phyloP scores from a whole-genome alignment of 2,113 vertebrate species.

The Anhinga anhinga region DNA sequence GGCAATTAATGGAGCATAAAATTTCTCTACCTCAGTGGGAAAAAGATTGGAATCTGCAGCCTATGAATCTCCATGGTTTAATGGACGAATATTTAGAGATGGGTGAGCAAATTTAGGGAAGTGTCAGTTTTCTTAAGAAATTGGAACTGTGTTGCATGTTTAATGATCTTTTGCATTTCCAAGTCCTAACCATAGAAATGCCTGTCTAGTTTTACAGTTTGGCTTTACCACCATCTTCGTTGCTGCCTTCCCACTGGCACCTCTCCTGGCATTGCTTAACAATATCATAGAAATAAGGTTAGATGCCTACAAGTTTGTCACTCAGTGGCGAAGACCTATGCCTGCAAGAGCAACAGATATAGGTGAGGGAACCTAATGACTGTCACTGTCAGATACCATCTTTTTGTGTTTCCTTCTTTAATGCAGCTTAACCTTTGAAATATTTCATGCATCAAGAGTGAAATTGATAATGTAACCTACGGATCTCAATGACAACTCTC shows the following conservation, averaged over 20 bases:
- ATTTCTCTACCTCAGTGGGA: constrained; percentile 94
- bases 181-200: background rate
- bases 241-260: constrained; percentile 95
- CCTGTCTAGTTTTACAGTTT: constrained; percentile 90
- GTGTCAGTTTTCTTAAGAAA: background rate
- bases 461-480: background rate
- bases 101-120: constrained; percentile 78
- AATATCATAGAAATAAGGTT: constrained; percentile 98
- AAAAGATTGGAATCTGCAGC: constrained; percentile 97
- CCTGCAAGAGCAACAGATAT: constrained; percentile 96
- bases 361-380: constrained; percentile 73
- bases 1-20: constrained; percentile 83
- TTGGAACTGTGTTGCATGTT: rapidly evolving
- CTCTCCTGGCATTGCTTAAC: constrained; percentile 94
- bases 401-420: background rate
- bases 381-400: background rate
- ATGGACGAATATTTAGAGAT: constrained; percentile 98
- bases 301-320: constrained; percentile 99
- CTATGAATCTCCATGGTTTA: constrained; percentile 95
- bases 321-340: constrained; percentile 95
- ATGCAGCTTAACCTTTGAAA: background rate
- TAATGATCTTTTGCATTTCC: background rate
- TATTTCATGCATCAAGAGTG: background rate
- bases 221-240: constrained; percentile 99
- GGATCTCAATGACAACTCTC: background rate